phyloP scores from a whole-genome alignment of 2,888 invertebrate species.

The Philhelius pedissequus region DNA sequence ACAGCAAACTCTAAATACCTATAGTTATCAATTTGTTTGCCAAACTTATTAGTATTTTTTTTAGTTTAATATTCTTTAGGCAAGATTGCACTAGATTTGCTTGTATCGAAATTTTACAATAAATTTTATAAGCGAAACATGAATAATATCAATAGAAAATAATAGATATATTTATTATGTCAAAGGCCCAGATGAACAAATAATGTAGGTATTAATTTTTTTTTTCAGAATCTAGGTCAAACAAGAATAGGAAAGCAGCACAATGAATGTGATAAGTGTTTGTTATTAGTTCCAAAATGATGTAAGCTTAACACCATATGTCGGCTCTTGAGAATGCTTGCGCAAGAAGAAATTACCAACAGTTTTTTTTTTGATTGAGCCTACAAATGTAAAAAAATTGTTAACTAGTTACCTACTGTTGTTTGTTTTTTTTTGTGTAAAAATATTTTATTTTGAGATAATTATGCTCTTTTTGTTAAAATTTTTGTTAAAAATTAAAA shows the following conservation, averaged over 20 bases:
- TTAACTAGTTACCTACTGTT: too few species aligned
- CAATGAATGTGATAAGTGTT: not conserved
- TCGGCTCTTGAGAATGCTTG: not conserved
- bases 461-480: too few species aligned
- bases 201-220: too few species aligned
- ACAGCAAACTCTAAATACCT: not conserved
- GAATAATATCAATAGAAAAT: not conserved
- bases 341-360: not conserved
- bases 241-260: not conserved
- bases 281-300: not conserved
- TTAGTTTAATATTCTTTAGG: not conserved
- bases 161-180: not conserved
- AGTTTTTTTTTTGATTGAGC: not conserved
- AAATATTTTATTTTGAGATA: too few species aligned
- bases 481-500: too few species aligned
- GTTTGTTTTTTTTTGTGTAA: too few species aligned
- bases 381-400: too few species aligned
- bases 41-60: not conserved
- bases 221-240: not conserved
- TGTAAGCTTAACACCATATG: not conserved
- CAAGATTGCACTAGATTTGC: not conserved
- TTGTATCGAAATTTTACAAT: not conserved
- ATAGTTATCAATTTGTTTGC: not conserved
- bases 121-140: not conserved
- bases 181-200: slow-evolving; percentile 13